Base-by-base conservation (phyloP, 1,140 invertebrate species). In the Drosophila dunni region DNA sequence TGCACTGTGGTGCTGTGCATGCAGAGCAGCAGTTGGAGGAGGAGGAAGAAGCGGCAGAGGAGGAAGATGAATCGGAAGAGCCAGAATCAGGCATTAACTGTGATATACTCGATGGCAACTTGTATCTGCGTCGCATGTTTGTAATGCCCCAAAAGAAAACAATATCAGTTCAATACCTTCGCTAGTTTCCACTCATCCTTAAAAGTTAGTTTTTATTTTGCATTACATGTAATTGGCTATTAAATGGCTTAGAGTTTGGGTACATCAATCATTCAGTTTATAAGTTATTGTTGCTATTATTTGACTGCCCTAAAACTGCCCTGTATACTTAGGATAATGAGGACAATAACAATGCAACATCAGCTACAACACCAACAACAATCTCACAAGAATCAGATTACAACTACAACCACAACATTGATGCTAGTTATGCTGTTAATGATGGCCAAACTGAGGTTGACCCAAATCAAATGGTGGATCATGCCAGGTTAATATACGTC, bases 41-140 rank as follows among this genome's bases (percentile, higher is more conserved):
- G n/a, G 44, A 48, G n/a, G 40, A 65, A 33, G 24, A 54, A 11
- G 45, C 48, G 20, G 11, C 68, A n/a, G 77, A 89, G 58, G 45
- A 56, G 5, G 64, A 60, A 1, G 13, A 62, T 15, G 40, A 74
- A 9, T 11, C 36, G 7, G 38, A 65, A 33, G 24, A 53, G 17
- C 29, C 24, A 24, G 54, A 66, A 53, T 11, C 74, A 51, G 67
- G 17, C 36, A 20, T 50, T 44, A 40, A 40, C 50, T 88, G 79
- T 91, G 88, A 91, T 84, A 91, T 91, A 69, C 80, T 91, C 78
- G 88, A 91, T 74, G 77, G 70, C 70, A 91, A 91, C 48, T 66
- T 91, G 71, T 84, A 91, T 74, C 78, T 91, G 71, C 66, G 51
- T 36, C 81, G 89, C 56, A 85, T 91, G 63, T 91, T 91, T 71